Conservation (phyloP, 2,888 invertebrate species). For the Aphidius colemani region DNA sequence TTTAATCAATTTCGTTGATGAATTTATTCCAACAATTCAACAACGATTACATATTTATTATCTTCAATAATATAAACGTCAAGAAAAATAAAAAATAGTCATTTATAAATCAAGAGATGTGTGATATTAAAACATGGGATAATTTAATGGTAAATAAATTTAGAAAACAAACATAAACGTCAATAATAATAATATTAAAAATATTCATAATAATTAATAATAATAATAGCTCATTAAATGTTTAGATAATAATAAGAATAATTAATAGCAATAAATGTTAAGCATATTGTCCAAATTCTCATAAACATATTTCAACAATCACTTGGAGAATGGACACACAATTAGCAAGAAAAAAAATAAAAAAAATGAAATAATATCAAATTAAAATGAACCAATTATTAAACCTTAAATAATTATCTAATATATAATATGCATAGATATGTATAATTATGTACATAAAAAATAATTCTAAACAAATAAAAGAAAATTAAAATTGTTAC, state of each 20-base stretch:
- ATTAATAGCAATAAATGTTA: neutral
- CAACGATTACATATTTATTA: too few species aligned
- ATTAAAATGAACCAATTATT: constrained; percentile 46
- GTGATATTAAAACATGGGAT: too few species aligned
- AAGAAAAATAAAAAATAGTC: too few species aligned
- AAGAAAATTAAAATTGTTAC: constrained; percentile 37
- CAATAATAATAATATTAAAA: constrained; percentile 39
- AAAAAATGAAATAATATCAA: constrained; percentile 23
- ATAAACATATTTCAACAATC: constrained; percentile 56
- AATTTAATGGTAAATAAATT: constrained; percentile 31
- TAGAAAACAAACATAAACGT: constrained; percentile 38
- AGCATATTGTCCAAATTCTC: constrained; percentile 46
- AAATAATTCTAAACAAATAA: constrained; percentile 51
- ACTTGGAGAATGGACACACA: constrained; percentile 45
- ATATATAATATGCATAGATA: constrained; percentile 45
- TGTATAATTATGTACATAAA: constrained; percentile 54
- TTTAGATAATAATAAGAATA: neutral
- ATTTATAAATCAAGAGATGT: too few species aligned
- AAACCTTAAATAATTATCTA: constrained; percentile 53
- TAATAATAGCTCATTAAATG: constrained; percentile 35
- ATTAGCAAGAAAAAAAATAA: constrained; percentile 20
- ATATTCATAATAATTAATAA: constrained; percentile 34
- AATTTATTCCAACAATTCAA: too few species aligned
- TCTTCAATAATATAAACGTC: too few species aligned
- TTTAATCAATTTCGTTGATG: constrained; percentile 16